Conservation (phyloP, 2,888 invertebrate genomes). For the Eupithecia abbreviata region DNA sequence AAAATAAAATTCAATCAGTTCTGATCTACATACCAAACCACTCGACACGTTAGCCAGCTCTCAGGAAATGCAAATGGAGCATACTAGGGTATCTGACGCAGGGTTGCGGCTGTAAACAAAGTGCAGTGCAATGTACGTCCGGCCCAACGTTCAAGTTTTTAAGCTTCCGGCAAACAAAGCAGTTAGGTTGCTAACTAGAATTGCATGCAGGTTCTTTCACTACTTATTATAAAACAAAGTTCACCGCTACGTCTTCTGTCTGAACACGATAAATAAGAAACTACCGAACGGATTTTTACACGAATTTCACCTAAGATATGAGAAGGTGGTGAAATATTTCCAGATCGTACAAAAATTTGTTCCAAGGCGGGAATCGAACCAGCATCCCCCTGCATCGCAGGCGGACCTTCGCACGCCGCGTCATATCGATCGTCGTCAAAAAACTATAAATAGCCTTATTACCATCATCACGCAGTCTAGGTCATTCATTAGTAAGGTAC, state of each 20-base stretch:
- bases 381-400: too few species aligned
- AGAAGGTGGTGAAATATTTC: too few species aligned
- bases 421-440: too few species aligned
- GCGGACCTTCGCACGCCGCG: too few species aligned
- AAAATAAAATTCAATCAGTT: constrained; percentile 1
- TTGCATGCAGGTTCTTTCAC: background rate
- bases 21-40: constrained; percentile 1
- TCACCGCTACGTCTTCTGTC: background rate
- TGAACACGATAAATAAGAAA: background rate
- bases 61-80: constrained; percentile 58
- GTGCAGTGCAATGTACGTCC: constrained; percentile 13
- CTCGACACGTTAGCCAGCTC: constrained; percentile 45
- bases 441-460: too few species aligned
- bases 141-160: constrained; percentile 12
- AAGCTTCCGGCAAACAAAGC: constrained; percentile 2
- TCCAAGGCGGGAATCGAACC: too few species aligned
- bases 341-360: too few species aligned
- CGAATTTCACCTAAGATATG: background rate
- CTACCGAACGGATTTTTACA: background rate
- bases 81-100: constrained; percentile 30
- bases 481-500: background rate
- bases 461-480: background rate
- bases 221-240: too few species aligned
- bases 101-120: constrained; percentile 8
- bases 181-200: constrained; percentile 12